Evolutionary conservation across 2,888 invertebrate species (phyloP).

Genomic region (Drosophila mulleri): DNA sequence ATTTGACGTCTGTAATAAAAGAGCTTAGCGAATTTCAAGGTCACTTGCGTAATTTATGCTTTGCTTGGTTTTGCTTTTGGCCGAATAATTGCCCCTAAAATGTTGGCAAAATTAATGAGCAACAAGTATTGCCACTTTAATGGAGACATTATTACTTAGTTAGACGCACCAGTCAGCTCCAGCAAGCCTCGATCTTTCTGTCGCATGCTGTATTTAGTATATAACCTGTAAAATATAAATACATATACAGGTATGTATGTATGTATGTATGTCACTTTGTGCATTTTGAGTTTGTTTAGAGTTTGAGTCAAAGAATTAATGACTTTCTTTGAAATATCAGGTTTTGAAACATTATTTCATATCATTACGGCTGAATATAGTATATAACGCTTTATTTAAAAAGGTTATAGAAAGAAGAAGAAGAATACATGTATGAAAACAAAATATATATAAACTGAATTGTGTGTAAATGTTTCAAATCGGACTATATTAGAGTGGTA

Average conservation of each 20-base stretch:
- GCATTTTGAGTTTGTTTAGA: background rate
- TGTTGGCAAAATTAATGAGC: slow-evolving; percentile 38
- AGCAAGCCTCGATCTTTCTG: background rate
- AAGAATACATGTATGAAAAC: background rate
- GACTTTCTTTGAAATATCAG: background rate
- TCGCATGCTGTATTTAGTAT: background rate
- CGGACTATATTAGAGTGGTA: no score
- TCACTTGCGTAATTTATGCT: slow-evolving; percentile 41
- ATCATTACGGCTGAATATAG: no score
- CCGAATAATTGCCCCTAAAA: slow-evolving; percentile 32
- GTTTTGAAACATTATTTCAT: no score
- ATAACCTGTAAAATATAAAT: background rate
- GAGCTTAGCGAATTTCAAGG: slow-evolving; percentile 49
- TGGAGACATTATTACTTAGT: slow-evolving; percentile 28
- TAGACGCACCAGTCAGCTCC: background rate
- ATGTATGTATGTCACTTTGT: background rate
- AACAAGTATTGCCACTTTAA: slow-evolving; percentile 26
- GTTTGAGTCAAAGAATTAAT: no score
- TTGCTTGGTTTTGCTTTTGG: slow-evolving; percentile 24
- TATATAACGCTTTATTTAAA: no score
- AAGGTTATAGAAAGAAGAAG: no score
- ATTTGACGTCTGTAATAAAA: slow-evolving; percentile 29
- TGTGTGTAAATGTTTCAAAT: no score
- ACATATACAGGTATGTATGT: background rate
- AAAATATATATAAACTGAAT: no score